Evolutionary conservation across 2,113 vertebrate genomes (phyloP).

Genomic region (Phalacrocorax pelagicus): DNA sequence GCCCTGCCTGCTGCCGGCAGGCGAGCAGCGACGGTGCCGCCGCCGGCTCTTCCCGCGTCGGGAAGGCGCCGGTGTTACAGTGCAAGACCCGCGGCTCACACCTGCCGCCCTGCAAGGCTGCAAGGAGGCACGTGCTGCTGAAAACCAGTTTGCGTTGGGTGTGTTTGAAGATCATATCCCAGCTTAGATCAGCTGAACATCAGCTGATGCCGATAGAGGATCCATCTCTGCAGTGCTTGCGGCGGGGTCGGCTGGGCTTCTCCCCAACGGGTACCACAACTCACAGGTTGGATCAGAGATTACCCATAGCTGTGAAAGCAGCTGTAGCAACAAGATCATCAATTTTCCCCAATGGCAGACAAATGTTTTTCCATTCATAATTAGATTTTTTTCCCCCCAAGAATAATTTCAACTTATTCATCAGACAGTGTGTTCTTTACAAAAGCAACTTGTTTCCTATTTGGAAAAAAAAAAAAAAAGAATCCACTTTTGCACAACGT

Average conservation of each 20-base stretch:
- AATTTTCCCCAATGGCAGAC: constrained; percentile 72
- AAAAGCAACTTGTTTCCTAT: constrained; percentile 72
- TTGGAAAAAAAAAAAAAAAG: not conserved
- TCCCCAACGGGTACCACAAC: constrained; percentile 44
- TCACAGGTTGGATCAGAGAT: constrained; percentile 60
- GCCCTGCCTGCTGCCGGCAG: constrained; percentile 51
- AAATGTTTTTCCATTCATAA: constrained; percentile 73
- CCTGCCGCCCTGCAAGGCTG: constrained; percentile 13
- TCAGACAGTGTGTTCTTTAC: constrained; percentile 78
- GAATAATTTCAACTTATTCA: constrained; percentile 67
- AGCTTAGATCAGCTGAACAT: constrained; percentile 67
- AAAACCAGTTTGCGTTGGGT: constrained; percentile 20
- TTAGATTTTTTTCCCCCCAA: constrained; percentile 27
- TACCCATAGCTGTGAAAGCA: constrained; percentile 61
- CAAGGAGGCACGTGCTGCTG: constrained; percentile 47
- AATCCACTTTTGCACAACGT: constrained; percentile 75
- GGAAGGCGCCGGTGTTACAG: not conserved
- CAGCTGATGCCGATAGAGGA: constrained; percentile 35
- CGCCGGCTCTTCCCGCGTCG: constrained; percentile 30
- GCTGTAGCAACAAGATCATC: constrained; percentile 67
- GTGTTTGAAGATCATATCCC: constrained; percentile 31
- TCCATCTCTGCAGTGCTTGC: constrained; percentile 26
- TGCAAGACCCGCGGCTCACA: constrained; percentile 12
- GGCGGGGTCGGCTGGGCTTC: constrained; percentile 39
- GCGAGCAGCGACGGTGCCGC: constrained; percentile 34